A percentile compares a stretch with the other conserved stretches of the same genome.
These are phyloP conservation scores for Zelleria hepariella DNA, from an alignment of 2,888 invertebrate genomes.

Conservation along the genomic window DNA sequence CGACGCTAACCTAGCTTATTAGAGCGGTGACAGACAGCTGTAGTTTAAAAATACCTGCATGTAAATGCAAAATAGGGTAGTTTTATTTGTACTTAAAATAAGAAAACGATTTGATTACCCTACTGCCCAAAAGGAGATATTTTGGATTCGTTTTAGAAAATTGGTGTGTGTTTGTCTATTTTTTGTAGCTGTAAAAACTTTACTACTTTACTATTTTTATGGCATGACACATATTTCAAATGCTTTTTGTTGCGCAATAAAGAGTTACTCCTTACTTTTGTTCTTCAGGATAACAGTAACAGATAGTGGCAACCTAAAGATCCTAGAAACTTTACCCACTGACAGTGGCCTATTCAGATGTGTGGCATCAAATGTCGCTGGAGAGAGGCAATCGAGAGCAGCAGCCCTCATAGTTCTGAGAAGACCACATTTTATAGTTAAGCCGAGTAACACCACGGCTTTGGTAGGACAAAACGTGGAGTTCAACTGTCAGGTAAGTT, in stretches of 20 bases:
- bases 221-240: too few species aligned
- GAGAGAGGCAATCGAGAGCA: slow-evolving; percentile 84
- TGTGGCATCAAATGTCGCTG: slow-evolving; percentile 92
- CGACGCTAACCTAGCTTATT: not conserved
- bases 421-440: slow-evolving; percentile 89
- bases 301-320: slow-evolving; percentile 92
- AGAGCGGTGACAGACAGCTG: not conserved
- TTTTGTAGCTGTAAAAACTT: too few species aligned
- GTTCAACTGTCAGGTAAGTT: slow-evolving; percentile 81
- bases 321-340: slow-evolving; percentile 87
- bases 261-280: not conserved
- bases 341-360: slow-evolving; percentile 95
- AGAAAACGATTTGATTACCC: too few species aligned
- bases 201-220: not conserved
- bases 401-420: slow-evolving; percentile 88
- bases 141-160: too few species aligned
- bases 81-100: too few species aligned
- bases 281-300: slow-evolving; percentile 79
- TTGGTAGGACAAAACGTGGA: slow-evolving; percentile 87
- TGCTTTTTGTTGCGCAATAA: too few species aligned
- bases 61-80: too few species aligned
- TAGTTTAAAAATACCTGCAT: too few species aligned
- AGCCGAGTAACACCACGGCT: slow-evolving; percentile 87
- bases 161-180: too few species aligned
- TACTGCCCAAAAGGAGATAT: too few species aligned